A percentile compares a stretch with the other conserved stretches of the same genome.
Evolutionary conservation across 2,113 vertebrate species (phyloP).

Genomic region (Opisthocomus hoazin): DNA sequence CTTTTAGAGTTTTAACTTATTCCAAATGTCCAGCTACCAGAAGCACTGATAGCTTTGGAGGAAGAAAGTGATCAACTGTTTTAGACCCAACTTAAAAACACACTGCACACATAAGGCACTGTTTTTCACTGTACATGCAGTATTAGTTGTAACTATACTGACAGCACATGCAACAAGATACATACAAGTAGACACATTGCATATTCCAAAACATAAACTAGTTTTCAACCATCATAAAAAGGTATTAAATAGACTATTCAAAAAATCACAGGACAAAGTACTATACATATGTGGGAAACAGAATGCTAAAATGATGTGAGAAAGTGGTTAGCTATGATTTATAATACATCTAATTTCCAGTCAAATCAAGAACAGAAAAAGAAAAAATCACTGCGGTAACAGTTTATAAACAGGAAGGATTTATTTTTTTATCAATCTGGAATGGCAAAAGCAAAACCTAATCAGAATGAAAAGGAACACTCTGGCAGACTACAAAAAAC

Average conservation of each 20-base stretch:
- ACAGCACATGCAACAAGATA: background rate
- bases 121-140: background rate
- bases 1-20: background rate
- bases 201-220: background rate
- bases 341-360: background rate
- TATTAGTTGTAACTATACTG: background rate
- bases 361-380: slow-evolving; percentile 6
- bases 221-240: background rate
- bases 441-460: slow-evolving; percentile 57
- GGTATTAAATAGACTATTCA: background rate
- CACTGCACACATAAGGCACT: background rate
- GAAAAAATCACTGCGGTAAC: background rate
- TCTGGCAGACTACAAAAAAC: slow-evolving; percentile 39
- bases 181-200: background rate
- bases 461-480: slow-evolving; percentile 60
- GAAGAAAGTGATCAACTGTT: background rate
- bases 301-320: background rate
- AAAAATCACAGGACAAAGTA: background rate
- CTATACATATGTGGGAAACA: background rate
- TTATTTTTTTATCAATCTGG: slow-evolving; percentile 23
- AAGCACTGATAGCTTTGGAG: background rate
- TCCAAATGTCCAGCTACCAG: background rate
- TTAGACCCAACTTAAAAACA: background rate
- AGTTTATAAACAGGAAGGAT: slow-evolving; percentile 28
- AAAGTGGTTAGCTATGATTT: background rate